These are phyloP conservation scores for Petromus typicus DNA, from an alignment of 2,113 vertebrate genomes.

Conservation along the genomic window DNA sequence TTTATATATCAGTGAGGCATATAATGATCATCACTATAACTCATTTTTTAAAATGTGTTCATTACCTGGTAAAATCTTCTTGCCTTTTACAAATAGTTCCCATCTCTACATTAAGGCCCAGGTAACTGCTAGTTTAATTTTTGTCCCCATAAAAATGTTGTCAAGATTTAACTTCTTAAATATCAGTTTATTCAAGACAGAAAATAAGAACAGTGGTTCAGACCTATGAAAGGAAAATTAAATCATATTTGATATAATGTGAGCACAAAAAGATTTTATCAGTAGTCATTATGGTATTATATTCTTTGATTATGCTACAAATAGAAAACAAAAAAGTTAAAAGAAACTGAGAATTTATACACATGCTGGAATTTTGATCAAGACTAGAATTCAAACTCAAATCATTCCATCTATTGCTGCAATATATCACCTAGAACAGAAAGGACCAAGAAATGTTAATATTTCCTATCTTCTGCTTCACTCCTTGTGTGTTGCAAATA, in stretches of 20 bases:
- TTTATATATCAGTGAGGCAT: background rate
- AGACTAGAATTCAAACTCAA: conserved; percentile 28
- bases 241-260: background rate
- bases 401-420: background rate
- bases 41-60: background rate
- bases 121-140: background rate
- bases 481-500: conserved; percentile 56
- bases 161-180: background rate
- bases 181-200: background rate
- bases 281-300: background rate
- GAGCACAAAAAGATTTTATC: background rate
- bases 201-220: background rate
- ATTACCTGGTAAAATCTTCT: background rate
- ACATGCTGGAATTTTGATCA: background rate
- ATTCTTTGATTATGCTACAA: background rate
- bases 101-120: background rate
- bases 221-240: background rate
- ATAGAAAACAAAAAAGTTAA: background rate
- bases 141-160: background rate
- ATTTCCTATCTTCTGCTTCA: conserved; percentile 22
- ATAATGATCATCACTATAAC: background rate
- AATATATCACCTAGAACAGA: background rate
- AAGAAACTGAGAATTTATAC: background rate
- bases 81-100: background rate
- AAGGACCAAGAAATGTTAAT: background rate